A percentile compares a stretch with the other conserved stretches of the same genome.
These are phyloP conservation scores for Amphimallon solstitiale DNA, from an alignment of 2,888 invertebrate species.

Conservation along the genomic window DNA sequence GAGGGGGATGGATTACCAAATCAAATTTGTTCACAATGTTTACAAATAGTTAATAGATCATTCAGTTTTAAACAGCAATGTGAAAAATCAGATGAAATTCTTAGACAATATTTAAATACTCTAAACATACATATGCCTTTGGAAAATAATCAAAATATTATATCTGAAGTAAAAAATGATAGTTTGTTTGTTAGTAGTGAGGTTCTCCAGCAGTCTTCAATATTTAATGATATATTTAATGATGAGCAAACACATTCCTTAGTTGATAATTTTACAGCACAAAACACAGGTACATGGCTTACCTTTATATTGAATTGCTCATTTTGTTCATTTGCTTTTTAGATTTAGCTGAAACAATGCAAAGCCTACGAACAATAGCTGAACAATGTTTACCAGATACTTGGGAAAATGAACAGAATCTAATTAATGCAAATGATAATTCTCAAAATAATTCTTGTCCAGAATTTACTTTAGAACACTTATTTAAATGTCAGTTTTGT, in stretches of 20 bases:
- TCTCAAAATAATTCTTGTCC: slow-evolving; percentile 52
- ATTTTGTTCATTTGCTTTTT: slow-evolving; percentile 1
- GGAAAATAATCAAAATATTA: slow-evolving; percentile 47
- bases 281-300: slow-evolving; percentile 52
- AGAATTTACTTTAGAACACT: slow-evolving; percentile 55
- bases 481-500: slow-evolving; percentile 61
- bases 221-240: slow-evolving; percentile 61
- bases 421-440: slow-evolving; percentile 51
- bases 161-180: slow-evolving; percentile 54
- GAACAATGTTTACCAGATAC: slow-evolving; percentile 61
- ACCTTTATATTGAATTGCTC: background rate
- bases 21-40: slow-evolving; percentile 60
- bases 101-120: slow-evolving; percentile 57
- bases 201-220: slow-evolving; percentile 57
- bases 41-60: slow-evolving; percentile 58
- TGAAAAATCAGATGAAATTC: slow-evolving; percentile 59
- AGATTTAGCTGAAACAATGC: slow-evolving; percentile 62
- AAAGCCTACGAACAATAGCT: slow-evolving; percentile 61
- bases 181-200: slow-evolving; percentile 56
- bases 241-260: slow-evolving; percentile 57
- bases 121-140: slow-evolving; percentile 51
- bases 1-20: slow-evolving; percentile 61
- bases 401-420: slow-evolving; percentile 59
- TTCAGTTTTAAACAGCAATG: slow-evolving; percentile 60
- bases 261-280: slow-evolving; percentile 58